Evolutionary conservation across 2,113 vertebrate genomes (phyloP).

Genomic region (Mustela nigripes): DNA sequence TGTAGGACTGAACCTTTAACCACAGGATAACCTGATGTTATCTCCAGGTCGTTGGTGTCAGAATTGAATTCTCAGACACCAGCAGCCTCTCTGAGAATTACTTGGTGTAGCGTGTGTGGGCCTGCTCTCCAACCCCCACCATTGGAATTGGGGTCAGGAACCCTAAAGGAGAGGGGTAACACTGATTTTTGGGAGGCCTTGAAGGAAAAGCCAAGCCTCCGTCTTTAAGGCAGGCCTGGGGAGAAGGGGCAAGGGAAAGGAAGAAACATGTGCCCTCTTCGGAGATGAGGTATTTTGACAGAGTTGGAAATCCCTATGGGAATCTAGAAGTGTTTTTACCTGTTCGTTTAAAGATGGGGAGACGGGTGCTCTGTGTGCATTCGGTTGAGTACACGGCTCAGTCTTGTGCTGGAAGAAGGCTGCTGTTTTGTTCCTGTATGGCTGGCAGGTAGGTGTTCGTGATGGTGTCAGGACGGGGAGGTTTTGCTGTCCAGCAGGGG

Average conservation of each 20-base stretch:
- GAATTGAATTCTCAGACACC: not conserved
- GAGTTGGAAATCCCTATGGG: not conserved
- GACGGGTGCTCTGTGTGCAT: not conserved
- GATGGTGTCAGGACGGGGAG: not conserved
- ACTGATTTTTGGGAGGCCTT: not conserved
- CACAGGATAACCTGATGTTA: not conserved
- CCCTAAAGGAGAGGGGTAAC: not conserved
- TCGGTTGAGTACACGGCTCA: not conserved
- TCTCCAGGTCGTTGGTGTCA: not conserved
- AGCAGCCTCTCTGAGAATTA: not conserved
- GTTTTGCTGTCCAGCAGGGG: not conserved
- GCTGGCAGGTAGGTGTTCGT: not conserved
- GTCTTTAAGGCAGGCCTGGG: not conserved
- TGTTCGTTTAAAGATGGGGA: not conserved
- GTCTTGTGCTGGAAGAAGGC: not conserved
- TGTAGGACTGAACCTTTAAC: not conserved
- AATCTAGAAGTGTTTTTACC: not conserved
- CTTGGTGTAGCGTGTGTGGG: not conserved
- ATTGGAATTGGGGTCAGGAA: not conserved
- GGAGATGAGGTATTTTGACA: not conserved
- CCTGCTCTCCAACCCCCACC: not conserved
- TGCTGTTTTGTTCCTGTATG: not conserved
- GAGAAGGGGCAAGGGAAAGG: not conserved
- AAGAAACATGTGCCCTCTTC: not conserved
- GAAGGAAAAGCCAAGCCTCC: not conserved